Evolutionary conservation across 2,888 invertebrate species (phyloP).

Genomic region (Caenorhabditis uteleia): DNA sequence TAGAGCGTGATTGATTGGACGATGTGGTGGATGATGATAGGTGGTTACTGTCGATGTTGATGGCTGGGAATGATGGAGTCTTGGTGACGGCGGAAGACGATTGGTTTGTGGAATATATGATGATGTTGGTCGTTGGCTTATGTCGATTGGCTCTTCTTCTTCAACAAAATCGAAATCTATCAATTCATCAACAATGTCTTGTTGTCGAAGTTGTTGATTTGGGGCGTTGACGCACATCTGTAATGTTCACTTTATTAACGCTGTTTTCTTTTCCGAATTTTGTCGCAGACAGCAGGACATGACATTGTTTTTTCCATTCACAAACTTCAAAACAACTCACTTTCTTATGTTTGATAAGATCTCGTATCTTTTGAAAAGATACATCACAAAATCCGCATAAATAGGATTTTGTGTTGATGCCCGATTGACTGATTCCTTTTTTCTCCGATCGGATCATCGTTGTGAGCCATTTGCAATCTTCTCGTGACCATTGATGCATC

Average conservation of each 20-base stretch:
- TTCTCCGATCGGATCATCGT: slow-evolving; percentile 20
- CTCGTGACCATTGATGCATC: slow-evolving; percentile 18
- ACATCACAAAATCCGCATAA: slow-evolving; percentile 8
- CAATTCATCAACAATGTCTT: slow-evolving; percentile 2
- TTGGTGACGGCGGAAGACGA: too few relatives aligned
- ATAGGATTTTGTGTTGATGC: too few relatives aligned
- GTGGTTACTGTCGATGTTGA: too few relatives aligned
- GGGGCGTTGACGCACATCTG: slow-evolving; percentile 7
- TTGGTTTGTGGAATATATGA: not conserved
- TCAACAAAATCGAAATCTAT: slow-evolving; percentile 10
- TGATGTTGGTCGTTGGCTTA: not conserved
- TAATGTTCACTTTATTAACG: not conserved
- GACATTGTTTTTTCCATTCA: too few relatives aligned
- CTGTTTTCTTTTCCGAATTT: not conserved
- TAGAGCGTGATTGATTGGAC: too few relatives aligned
- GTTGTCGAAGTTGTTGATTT: not conserved
- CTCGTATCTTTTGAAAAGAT: slow-evolving; percentile 3
- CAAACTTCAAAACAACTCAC: too few relatives aligned
- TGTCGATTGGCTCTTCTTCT: slow-evolving; percentile 8
- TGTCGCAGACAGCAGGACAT: too few relatives aligned
- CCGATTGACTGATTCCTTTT: not conserved
- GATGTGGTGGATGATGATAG: too few relatives aligned
- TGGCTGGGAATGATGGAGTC: too few relatives aligned
- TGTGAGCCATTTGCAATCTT: slow-evolving; percentile 22
- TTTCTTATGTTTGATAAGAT: slow-evolving; percentile 16